Evolutionary conservation across 2,797 vertebrate genomes (phyloP), one percentile per base, ranked within the genome.

Genomic region (Aphelocoma californica): DNA sequence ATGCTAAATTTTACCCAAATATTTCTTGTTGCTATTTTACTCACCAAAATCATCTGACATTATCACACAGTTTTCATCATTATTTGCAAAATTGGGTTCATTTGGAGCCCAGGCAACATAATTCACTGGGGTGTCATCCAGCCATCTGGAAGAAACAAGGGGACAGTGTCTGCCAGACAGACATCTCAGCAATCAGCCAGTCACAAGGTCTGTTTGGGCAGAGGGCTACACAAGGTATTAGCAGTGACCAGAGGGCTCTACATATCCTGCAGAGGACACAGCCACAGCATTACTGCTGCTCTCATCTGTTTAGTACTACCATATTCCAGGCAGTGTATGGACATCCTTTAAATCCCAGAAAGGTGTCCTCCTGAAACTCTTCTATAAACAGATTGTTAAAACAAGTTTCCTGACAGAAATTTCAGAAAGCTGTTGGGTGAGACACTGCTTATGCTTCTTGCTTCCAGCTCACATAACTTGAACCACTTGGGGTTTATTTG

Each of bases 41-140:
- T 97, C 97, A 99, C 99, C 99, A 98, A 98, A 98, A 71, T 44
- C 86, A 69, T 62, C 90, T 81, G 99, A 99, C 18, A 99, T 98
- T 32, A 98, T 95, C 29, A 99, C 99, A 93, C 99, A 99, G 90
- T 99, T 98, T 98, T 99, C 98, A 91, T 93, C 89, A 64, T 91
- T 89, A 40, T 99, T 99, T 21, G 98, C 98, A 97, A 99, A 99
- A 97, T 98, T 99, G 31, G 99, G 99, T 97, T 99, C 99, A 29
- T 99, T 98, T 10, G 97, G 87, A 69, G 98, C 98, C 99, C 99
- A 99, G 53, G 99, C 97, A 6, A 98, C 98, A 66, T 98, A 99
- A 23, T 98, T 97, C 45, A 99, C 97, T 36, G 98, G 98, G 15
- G 97, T 98, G 44, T 98, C 97, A 88, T 99, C 99, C 93, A 99